Conservation (phyloP, 2,113 vertebrate species). For the Callipepla californica region DNA sequence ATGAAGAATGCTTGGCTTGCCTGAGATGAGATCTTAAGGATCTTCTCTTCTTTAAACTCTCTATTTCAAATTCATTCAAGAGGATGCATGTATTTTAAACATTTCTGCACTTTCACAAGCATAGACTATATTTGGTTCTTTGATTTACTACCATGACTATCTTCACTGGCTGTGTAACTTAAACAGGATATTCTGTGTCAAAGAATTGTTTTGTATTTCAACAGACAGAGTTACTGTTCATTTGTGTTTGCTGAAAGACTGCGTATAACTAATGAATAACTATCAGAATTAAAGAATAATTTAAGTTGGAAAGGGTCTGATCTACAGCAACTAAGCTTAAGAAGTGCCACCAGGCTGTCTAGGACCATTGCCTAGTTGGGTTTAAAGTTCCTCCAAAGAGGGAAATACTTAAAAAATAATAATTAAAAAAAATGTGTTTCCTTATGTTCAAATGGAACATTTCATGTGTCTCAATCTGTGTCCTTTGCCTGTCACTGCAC, state of each 20-base stretch:
- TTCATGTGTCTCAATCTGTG: background rate
- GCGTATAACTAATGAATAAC: background rate
- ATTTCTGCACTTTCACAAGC: background rate
- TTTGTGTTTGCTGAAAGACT: background rate
- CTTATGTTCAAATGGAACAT: background rate
- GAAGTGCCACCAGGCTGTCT: background rate
- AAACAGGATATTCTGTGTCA: background rate
- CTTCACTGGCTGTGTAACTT: background rate
- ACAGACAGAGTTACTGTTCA: background rate
- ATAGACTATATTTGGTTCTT: background rate
- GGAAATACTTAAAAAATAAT: background rate
- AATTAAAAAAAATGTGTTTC: background rate
- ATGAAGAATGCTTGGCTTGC: background rate
- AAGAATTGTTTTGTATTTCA: background rate
- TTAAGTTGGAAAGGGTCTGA: background rate
- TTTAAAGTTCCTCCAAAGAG: background rate
- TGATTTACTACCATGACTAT: background rate
- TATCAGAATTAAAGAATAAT: background rate
- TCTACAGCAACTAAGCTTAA: background rate
- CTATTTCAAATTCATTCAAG: background rate
- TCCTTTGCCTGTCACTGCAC: background rate
- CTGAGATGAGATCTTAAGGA: background rate
- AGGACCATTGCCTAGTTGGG: background rate
- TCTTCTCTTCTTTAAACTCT: background rate
- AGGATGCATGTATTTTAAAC: background rate